Base-by-base conservation (phyloP, 2,113 vertebrate genomes). In the Noturus placidus region DNA sequence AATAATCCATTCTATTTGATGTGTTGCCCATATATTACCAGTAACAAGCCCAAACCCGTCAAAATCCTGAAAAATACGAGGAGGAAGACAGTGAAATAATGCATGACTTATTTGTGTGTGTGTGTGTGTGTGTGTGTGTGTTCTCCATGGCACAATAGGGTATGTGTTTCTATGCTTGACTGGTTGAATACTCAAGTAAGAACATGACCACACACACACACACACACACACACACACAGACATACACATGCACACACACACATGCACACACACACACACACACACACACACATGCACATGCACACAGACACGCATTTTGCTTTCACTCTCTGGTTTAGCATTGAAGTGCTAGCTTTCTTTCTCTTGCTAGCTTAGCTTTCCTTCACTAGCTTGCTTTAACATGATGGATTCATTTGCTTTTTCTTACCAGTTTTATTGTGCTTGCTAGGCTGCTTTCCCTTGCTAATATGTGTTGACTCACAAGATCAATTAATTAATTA, bases 1-100 rank as follows among this genome's bases (percentile, higher is more conserved):
- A 89, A 89, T 88, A 88, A 88, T 86, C 61, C 88, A 87, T 89
- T 88, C 80, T 2, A 85, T 85, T 87, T 84, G 84, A 89, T 89
- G 88, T 89, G 85, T 78, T 89, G 85, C 88, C n/a, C 82, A 65
- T 87, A 87, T 87, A 89, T 87, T 87, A 86, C 78, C 84, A 67
- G 74, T 87, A 87, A 83, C 85, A 89, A 89, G 88, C 22, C 19
- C 27, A 72, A 80, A 22, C 63, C 63, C 70, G 74, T 80, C 42
- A 67, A 35, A n/a, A 80, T 56, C 33, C 38, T 19, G 27, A 84
- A 65, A 84, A 82, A 30, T 33, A 56, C 22, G 46, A 27, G 46
- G 3, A 27, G n/a, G 46, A 54, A 46, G 77, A 52, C 3, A 19
- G 30, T 57, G 52, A 81, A 35, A 81, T 19, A 35, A 59, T 56